Evolutionary conservation across 2,113 vertebrate species (phyloP).

Genomic region (Raja brachyura): DNA sequence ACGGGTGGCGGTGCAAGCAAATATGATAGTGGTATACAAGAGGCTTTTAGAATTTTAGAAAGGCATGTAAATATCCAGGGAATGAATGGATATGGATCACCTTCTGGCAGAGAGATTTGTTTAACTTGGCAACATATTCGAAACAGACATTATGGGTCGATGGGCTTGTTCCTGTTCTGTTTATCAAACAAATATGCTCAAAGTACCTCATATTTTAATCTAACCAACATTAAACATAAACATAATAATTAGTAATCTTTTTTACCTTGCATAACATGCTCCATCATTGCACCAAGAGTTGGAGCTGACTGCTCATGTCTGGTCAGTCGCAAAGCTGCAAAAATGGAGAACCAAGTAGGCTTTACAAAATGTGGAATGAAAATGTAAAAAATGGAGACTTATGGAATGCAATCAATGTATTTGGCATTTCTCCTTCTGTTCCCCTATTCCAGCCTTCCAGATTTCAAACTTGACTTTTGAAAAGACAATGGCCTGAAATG

Average conservation of each 20-base stretch:
- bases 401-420: not conserved
- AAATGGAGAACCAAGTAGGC: slow-evolving; percentile 49
- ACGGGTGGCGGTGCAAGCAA: too few relatives aligned
- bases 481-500: too few relatives aligned
- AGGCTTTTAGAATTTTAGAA: too few relatives aligned
- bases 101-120: too few relatives aligned
- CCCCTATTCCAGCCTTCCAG: not conserved
- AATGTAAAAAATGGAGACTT: slow-evolving; percentile 1
- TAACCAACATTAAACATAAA: not conserved
- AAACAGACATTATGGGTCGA: too few relatives aligned
- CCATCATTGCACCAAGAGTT: slow-evolving; percentile 74
- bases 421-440: not conserved
- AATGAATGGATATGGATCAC: too few relatives aligned
- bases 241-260: slow-evolving; percentile 41
- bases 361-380: not conserved
- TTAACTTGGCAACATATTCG: too few relatives aligned
- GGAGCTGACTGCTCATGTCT: slow-evolving; percentile 96
- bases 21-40: too few relatives aligned
- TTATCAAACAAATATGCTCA: not conserved
- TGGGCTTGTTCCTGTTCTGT: too few relatives aligned
- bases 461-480: too few relatives aligned
- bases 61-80: too few relatives aligned
- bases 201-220: not conserved
- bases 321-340: slow-evolving; percentile 86
- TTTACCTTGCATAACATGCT: slow-evolving; percentile 69